A percentile compares a stretch with the other conserved stretches of the same genome.
phyloP scores from a whole-genome alignment of 2,888 invertebrate genomes.

The Chrysomela aeneicollis region DNA sequence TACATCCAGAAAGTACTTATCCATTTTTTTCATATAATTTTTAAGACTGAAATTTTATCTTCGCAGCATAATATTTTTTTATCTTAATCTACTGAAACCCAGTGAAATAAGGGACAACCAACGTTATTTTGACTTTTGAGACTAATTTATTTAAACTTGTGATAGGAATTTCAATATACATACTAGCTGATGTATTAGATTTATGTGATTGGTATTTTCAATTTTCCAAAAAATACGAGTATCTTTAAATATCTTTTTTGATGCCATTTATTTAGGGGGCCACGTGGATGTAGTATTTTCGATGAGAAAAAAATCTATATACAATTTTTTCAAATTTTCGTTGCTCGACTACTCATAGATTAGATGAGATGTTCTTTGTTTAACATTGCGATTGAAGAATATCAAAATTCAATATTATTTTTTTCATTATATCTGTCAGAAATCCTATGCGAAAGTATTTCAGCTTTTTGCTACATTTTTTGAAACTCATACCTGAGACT shows the following conservation, averaged over 20 bases:
- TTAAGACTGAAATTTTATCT: background rate
- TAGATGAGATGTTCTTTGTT: too few species aligned
- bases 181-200: background rate
- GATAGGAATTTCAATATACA: background rate
- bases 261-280: too few species aligned
- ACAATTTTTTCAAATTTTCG: too few species aligned
- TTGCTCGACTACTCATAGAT: too few species aligned
- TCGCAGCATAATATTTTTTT: background rate
- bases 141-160: background rate
- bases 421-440: background rate
- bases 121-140: background rate
- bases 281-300: too few species aligned
- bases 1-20: background rate
- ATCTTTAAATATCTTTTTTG: background rate
- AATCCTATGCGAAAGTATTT: background rate
- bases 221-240: background rate
- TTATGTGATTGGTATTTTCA: background rate
- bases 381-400: too few species aligned
- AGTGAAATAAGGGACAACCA: background rate
- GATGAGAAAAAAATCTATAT: too few species aligned
- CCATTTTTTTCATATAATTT: background rate
- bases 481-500: background rate
- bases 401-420: background rate
- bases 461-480: background rate
- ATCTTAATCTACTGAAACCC: background rate